Percentiles rank a stretch among this genome's conserved stretches.
Conservation (phyloP, 2,888 invertebrate species). For the Aphrophora alni region DNA sequence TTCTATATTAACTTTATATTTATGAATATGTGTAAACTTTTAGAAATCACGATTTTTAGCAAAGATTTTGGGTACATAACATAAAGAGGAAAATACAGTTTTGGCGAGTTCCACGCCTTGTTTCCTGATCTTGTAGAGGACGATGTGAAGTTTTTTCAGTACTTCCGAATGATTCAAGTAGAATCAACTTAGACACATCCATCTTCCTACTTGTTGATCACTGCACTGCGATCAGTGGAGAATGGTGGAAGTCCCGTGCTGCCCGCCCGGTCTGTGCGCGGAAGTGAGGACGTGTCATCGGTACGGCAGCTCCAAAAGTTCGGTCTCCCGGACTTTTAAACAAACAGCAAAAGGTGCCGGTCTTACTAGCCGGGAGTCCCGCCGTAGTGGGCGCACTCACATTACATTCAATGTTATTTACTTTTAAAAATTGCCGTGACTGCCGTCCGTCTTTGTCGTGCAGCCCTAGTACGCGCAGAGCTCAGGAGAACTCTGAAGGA, state of each 20-base stretch:
- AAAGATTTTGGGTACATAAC: no score
- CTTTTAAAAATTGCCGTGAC: constrained; percentile 7
- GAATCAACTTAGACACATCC: background rate
- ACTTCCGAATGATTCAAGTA: background rate
- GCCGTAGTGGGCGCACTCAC: constrained; percentile 10
- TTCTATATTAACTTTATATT: no score
- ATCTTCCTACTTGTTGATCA: background rate
- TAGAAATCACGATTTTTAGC: no score
- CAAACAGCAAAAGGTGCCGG: background rate
- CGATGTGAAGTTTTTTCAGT: no score
- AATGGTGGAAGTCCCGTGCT: background rate
- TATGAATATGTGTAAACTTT: no score
- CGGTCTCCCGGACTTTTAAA: background rate
- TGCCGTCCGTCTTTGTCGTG: background rate
- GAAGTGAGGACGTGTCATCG: background rate
- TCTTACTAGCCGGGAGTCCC: background rate
- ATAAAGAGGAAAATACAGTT: no score
- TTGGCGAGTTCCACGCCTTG: no score
- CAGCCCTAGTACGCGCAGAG: background rate
- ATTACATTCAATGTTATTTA: constrained; percentile 7
- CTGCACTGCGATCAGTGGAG: background rate
- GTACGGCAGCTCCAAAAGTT: background rate
- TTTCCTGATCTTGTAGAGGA: no score
- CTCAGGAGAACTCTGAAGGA: no score
- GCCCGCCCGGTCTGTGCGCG: background rate